Evolutionary conservation across 2,888 invertebrate species (phyloP).

Genomic region (Oithona nana): DNA sequence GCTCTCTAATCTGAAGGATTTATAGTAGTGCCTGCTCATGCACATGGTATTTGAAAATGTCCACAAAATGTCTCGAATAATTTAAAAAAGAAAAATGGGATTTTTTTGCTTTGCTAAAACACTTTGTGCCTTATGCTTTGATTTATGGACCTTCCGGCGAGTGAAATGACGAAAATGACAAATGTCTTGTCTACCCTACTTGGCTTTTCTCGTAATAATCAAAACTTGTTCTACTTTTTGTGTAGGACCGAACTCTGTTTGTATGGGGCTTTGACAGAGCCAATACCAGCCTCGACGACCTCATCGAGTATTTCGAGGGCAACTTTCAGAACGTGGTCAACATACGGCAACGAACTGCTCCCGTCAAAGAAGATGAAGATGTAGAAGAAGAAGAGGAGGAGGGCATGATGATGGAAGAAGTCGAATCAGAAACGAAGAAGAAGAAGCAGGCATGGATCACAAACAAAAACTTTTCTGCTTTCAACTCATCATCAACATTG

Average conservation of each 20-base stretch:
- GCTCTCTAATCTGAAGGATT: too few species aligned
- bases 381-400: not conserved
- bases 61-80: not conserved
- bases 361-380: not conserved
- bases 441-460: too few species aligned
- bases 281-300: not conserved
- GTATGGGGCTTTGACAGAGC: not conserved
- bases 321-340: not conserved
- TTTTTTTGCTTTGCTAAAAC: too few species aligned
- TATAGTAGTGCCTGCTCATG: too few species aligned
- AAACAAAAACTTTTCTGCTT: too few species aligned
- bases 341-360: not conserved
- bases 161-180: not conserved
- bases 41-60: too few species aligned
- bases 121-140: too few species aligned
- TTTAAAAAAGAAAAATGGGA: not conserved
- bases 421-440: too few species aligned
- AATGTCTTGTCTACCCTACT: not conserved
- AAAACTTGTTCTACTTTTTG: not conserved
- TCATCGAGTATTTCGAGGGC: not conserved
- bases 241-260: not conserved
- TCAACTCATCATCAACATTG: not conserved
- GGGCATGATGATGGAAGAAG: too few species aligned
- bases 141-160: not conserved
- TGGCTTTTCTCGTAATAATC: too few species aligned